A percentile compares a stretch with the other conserved stretches of the same genome.
Conservation (phyloP, 2,113 vertebrate species). For the Labeo catla region DNA sequence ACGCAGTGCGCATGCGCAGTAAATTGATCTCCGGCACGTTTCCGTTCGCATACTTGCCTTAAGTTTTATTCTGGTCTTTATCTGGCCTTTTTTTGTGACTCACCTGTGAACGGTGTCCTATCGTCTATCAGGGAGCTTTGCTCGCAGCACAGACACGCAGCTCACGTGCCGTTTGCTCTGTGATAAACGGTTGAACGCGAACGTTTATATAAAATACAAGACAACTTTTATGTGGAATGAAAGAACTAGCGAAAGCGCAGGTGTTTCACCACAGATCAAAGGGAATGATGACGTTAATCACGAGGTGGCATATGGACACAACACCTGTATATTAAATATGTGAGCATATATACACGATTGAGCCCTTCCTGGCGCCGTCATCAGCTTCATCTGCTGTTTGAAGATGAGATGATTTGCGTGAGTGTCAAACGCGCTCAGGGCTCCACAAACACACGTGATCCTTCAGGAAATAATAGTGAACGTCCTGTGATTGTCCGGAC, state of each 20-base stretch:
- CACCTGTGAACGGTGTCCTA: neutral
- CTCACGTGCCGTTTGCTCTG: neutral
- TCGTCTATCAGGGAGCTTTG: neutral
- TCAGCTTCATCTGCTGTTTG: neutral
- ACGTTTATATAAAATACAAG: neutral
- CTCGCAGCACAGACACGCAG: neutral
- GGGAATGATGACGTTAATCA: neutral
- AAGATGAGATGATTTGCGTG: neutral
- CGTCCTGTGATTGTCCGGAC: constrained; percentile 3
- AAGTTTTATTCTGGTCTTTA: neutral
- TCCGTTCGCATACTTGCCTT: neutral
- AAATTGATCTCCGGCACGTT: too few relatives aligned
- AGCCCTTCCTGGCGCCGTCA: neutral
- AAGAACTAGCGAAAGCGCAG: neutral
- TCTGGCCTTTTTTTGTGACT: neutral
- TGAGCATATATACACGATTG: neutral
- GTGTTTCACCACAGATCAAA: neutral
- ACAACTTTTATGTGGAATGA: neutral
- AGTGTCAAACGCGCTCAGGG: neutral
- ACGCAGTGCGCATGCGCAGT: neutral
- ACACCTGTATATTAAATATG: constrained; percentile 26
- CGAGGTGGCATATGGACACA: neutral
- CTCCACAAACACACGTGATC: neutral
- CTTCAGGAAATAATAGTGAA: constrained; percentile 9
- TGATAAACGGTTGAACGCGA: neutral